These are phyloP conservation scores for Felis catus DNA, from an alignment of 2,113 vertebrate species.

Conservation along the genomic window DNA sequence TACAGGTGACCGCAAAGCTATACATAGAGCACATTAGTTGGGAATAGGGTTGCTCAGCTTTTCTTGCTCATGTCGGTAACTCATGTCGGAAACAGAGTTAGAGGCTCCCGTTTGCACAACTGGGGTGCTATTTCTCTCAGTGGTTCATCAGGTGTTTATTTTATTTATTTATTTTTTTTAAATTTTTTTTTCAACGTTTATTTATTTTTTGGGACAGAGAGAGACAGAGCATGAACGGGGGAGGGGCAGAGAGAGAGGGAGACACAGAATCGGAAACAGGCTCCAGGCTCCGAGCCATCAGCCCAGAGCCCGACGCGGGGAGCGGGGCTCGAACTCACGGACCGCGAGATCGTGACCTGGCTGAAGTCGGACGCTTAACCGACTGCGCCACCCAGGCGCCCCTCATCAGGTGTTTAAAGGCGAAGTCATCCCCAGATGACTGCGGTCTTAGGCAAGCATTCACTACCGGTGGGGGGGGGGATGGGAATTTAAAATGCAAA, in stretches of 20 bases:
- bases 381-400: no score
- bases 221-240: no score
- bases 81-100: background rate
- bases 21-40: fast-evolving
- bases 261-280: no score
- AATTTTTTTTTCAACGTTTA: no score
- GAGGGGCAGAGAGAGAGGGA: no score
- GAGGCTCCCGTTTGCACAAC: background rate
- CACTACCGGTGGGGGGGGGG: background rate
- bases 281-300: no score
- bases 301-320: no score
- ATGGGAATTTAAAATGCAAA: constrained; percentile 4
- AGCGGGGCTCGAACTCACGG: no score
- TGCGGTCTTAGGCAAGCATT: background rate
- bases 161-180: no score
- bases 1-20: background rate
- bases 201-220: no score
- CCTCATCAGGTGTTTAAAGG: background rate
- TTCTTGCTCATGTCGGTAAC: background rate
- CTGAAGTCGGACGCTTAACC: no score
- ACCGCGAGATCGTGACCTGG: no score
- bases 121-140: background rate
- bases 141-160: background rate
- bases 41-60: background rate
- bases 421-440: background rate